Base-by-base conservation (phyloP, 2,797 vertebrate genomes). In the Lindbergichthys nudifrons region DNA sequence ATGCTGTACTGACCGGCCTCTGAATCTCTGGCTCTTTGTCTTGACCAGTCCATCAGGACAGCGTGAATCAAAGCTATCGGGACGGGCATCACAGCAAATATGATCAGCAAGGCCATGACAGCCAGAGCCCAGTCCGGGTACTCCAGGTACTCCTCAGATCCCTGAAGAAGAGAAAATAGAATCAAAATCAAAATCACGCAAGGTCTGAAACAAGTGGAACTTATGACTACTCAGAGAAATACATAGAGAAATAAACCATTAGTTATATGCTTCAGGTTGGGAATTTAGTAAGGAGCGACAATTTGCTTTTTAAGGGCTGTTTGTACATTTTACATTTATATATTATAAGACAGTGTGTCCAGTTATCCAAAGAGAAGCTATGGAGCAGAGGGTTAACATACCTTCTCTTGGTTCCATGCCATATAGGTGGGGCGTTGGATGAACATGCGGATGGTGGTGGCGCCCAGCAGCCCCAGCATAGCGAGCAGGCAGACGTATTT, bases 401-500 rank as follows among this genome's bases (percentile, higher is more conserved):
- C 96, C 92, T 11, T 85, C 9, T 84, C 86, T 14, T 87, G 73
- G 77, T 95, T 94, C 96, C 96, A 97, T 43, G 95, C 88, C 16
- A 76, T 65, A 21, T 96, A 97, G 12, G 82, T 94, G 4, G 95
- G 88, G 1, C 77, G 52, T 15, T 79, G 61, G 30, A 95, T 51
- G 63, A 81, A 21, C 90, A 95, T 93, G 9, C 52, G 77, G 3
- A 95, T 48, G 11, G 86, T 3, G 19, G 92, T 92, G 39, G 91
- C 91, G 18, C 77, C 67, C 11, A 96, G 88, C 56, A 96, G 87
- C 10, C 92, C 91, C 39, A 96, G 13, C 96, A 97, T 96, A 9
- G 94, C 88, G 1, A 93, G 1, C 30, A 94, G 91, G 76, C 92
- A 95, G 61, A 96, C 72, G 46, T 91, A 96, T 67, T 94, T 92